Base-by-base conservation (phyloP, 2,113 vertebrate genomes). In the Corvus cornix region DNA sequence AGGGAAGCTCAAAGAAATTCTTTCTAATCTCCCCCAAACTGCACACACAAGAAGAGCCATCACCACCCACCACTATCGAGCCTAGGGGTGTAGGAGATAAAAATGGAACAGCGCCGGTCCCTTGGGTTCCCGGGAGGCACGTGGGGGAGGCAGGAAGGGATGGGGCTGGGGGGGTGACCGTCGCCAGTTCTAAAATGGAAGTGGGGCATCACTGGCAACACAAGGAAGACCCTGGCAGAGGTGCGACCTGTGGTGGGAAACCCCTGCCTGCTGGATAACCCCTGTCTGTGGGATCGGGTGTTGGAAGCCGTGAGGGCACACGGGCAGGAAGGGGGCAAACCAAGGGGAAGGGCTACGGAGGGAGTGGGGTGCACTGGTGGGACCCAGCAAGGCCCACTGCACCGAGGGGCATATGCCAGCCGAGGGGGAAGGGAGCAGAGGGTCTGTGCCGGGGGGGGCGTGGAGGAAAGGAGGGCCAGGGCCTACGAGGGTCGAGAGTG, bases 11-110 rank as follows among this genome's bases (percentile, higher is more conserved):
- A 75, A 74, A 88, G 90, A 73, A 82, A 91, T 94, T 96, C 91
- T 64, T 90, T 87, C 85, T 81, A 82, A 95, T 95, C 97, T 94
- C 91, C 84, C 95, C 90, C 70, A 95, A 95, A 93, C 72, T 63
- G 83, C 53, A 94, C 53, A 75, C 67, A 67, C 56, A 58, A 62
- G 78, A 79, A 52, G 53, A 88, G 74, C 89, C 82, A 95, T 75
- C 84, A 55, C 88, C 78, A 68, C 94, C 90, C 92, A 95, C 85
- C 59, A n/a, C 82, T 82, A 75, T 17, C 55, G 76, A 96, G 68
- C 93, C 90, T 64, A 67, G 83, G 87, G 94, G 92, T 89, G 68
- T 24, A 91, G 85, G 84, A 92, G 83, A 96, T 81, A 92, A 96
- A 97, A 95, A 96, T 70, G 84, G 95, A 85, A 90, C 93, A 77